A percentile compares a stretch with the other conserved stretches of the same genome.
Conservation (phyloP, 2,888 invertebrate genomes). For the Drosophila mimetica region DNA sequence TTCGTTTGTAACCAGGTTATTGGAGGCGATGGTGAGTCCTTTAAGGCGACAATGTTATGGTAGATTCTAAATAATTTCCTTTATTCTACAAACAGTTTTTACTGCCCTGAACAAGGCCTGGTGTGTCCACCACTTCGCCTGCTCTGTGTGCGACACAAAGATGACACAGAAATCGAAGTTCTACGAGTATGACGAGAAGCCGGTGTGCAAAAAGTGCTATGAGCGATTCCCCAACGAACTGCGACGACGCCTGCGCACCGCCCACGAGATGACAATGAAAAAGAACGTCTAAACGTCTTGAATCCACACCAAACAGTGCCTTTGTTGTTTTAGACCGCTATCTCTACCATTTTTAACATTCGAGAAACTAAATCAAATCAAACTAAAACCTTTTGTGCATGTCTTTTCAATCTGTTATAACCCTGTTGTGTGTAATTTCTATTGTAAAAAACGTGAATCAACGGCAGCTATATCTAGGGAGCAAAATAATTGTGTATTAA, state of each 20-base stretch:
- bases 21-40: slow-evolving; percentile 95
- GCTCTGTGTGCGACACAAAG: slow-evolving; percentile 97
- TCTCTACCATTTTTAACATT: slow-evolving; percentile 30
- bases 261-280: slow-evolving; percentile 91
- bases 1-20: slow-evolving; percentile 99
- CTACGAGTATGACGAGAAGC: slow-evolving; percentile 99
- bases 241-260: slow-evolving; percentile 94
- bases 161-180: slow-evolving; percentile 99
- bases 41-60: neutral
- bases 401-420: slow-evolving; percentile 29
- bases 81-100: slow-evolving; percentile 88
- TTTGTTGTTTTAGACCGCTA: slow-evolving; percentile 27
- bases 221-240: slow-evolving; percentile 98
- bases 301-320: slow-evolving; percentile 63
- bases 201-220: slow-evolving; percentile 99
- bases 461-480: slow-evolving; percentile 43
- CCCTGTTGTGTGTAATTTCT: slow-evolving; percentile 60
- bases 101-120: slow-evolving; percentile 99
- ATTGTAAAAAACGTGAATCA: slow-evolving; percentile 36
- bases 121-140: slow-evolving; percentile 99
- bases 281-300: slow-evolving; percentile 79
- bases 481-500: slow-evolving; percentile 52
- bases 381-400: slow-evolving; percentile 34
- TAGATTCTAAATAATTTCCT: neutral
- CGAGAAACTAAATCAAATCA: slow-evolving; percentile 3